Percentiles rank a stretch among this genome's conserved stretches.
Evolutionary conservation across 2,888 invertebrate species (phyloP).

Genomic region (Chloroclystis v-ata): DNA sequence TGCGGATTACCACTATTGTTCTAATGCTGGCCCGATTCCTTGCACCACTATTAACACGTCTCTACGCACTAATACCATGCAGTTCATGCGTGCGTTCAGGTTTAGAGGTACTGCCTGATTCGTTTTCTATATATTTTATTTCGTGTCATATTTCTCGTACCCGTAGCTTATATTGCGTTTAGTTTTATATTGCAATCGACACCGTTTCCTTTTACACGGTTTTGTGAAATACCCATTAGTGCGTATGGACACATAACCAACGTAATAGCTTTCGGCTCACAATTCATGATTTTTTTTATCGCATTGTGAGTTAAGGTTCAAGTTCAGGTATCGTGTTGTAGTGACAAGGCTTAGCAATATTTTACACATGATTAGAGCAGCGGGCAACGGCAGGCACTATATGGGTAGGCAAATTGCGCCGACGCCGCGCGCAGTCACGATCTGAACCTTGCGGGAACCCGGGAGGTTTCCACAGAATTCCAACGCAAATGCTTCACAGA

Average conservation of each 20-base stretch:
- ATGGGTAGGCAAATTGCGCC: slow-evolving; percentile 77
- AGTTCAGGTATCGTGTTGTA: slow-evolving; percentile 50
- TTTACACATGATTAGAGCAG: slow-evolving; percentile 74
- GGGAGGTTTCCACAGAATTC: slow-evolving; percentile 73
- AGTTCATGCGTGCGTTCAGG: slow-evolving; percentile 62
- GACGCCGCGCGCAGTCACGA: slow-evolving; percentile 75
- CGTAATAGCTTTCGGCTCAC: slow-evolving; percentile 29
- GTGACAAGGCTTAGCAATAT: slow-evolving; percentile 70
- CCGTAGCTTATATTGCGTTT: slow-evolving; percentile 3
- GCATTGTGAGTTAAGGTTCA: slow-evolving; percentile 64
- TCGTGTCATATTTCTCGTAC: slow-evolving; percentile 14
- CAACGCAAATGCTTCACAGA: slow-evolving; percentile 71
- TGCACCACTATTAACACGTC: slow-evolving; percentile 52
- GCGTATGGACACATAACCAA: neutral
- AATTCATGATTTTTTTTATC: slow-evolving; percentile 58
- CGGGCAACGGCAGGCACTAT: slow-evolving; percentile 61
- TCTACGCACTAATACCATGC: slow-evolving; percentile 35
- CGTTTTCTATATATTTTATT: slow-evolving; percentile 30
- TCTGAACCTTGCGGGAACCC: slow-evolving; percentile 74
- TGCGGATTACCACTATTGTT: slow-evolving; percentile 66
- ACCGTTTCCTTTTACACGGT: neutral
- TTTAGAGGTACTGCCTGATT: slow-evolving; percentile 35
- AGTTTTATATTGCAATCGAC: slow-evolving; percentile 1
- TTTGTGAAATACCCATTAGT: neutral
- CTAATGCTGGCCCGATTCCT: slow-evolving; percentile 57